phyloP scores from a whole-genome alignment of 2,797 vertebrate species.

The Prunella strophiata region DNA sequence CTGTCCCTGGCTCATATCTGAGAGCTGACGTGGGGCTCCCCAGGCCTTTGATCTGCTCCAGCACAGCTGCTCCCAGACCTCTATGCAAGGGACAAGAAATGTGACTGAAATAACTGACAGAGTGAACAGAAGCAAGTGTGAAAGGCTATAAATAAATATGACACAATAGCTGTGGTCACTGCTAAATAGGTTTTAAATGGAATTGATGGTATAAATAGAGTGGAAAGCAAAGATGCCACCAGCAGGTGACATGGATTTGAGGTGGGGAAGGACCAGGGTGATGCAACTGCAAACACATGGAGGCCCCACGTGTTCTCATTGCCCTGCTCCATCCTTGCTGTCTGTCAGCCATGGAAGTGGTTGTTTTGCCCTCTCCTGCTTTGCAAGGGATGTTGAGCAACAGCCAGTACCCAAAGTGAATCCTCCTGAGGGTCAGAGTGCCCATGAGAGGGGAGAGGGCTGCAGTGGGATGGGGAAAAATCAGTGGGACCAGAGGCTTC shows the following conservation, averaged over 20 bases:
- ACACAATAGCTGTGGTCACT: neutral
- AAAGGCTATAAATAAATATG: constrained; percentile 32
- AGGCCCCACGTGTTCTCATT: accelerated
- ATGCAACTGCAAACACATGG: neutral
- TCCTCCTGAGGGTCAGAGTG: neutral
- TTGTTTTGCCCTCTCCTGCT: neutral
- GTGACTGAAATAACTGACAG: neutral
- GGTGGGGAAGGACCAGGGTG: accelerated
- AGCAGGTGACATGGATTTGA: neutral
- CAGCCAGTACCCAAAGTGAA: neutral
- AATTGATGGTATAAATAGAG: constrained; percentile 14
- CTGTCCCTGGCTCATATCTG: accelerated
- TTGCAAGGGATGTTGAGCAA: neutral
- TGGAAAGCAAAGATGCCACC: neutral
- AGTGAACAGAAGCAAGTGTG: neutral
- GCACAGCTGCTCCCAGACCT: constrained; percentile 52
- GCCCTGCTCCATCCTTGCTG: neutral
- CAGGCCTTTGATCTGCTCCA: constrained; percentile 11
- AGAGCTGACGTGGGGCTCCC: neutral
- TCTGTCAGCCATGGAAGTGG: neutral
- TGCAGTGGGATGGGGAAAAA: neutral
- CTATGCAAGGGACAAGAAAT: constrained; percentile 30
- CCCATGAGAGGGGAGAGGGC: neutral
- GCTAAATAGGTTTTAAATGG: constrained; percentile 2
- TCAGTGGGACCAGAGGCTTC: neutral